Base-by-base conservation (phyloP, 2,888 invertebrate species). In the Papilio gigon region DNA sequence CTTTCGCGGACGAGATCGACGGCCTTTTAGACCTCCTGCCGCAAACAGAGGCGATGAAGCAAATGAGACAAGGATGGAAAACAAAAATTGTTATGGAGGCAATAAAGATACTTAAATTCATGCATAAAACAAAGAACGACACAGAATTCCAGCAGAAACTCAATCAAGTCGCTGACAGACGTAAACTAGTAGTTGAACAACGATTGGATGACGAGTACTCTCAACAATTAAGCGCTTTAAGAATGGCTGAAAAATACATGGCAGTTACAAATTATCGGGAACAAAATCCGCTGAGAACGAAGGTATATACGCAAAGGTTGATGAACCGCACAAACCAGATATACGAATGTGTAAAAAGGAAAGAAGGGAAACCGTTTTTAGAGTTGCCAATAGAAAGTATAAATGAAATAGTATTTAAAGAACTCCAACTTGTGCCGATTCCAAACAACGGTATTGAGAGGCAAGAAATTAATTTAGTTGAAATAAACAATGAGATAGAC, bases 401-500 rank as follows among this genome's bases (percentile, higher is more conserved):
- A 33, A 65, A 61, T 35, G 53, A 61, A 5, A 22, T 69, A 25
- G 27, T 65, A 4, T 61, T 56, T 25, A 42, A 35, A 25, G 69
- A 65, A 35, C 44, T 69, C 2, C 33, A 56, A 25, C 14, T 9
- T 33, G 60, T 69, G 9, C 69, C 69, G 4, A 44, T 50, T 33
- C 69, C 65, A n/a, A 40, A 65, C 33, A 37, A 61, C 37, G 65
- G 61, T 50, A 69, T 65, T 61, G 25, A 27, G 4, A 65, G 22
- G 22, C 53, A 65, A 44, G 69, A 69, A 56, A 65, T 69, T 12
- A 56, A 69, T 35, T 61, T 69, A 27, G 69, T 65, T 6, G 30
- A 69, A n/a, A 68, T 86, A 44, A 78, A 85, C 4, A 79, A 86
- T 68, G 76, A 77, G 12, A 82, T 89, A 67, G 86, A 87, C 70